Evolutionary conservation across 2,888 invertebrate species (phyloP), one percentile per base, ranked within the genome.

Genomic region (Drosophila paranaensis): DNA sequence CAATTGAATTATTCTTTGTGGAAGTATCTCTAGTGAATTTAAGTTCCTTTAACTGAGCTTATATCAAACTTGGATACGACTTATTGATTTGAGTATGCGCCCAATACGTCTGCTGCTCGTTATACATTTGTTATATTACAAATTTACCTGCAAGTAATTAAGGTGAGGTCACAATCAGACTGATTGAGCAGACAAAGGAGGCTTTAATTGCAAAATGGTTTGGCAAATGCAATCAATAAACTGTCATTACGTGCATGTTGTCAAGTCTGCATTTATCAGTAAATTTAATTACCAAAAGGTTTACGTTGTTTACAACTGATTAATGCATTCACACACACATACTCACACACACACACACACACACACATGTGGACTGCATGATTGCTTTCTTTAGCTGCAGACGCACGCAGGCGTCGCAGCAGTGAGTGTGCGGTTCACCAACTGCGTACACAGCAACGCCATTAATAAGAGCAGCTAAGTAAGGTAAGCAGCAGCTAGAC

Each of bases 281-380:
- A 63, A 66, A 79, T 80, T 82, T 71, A 80, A 77, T 71, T 61
- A 69, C 66, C 60, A 76, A 87, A 79, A 71, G 66, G 70, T 9
- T 72, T 77, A 54, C 70, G 45, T 54, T 74, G 69, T 65, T 74
- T 73, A 66, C 71, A 74, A 60, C 76, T 82, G 71, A 82, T 79
- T 82, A 76, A 73, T 77, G 60, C 45, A 57, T 55, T 56, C 60
- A 45, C 61, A 46, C 33, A 40, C 40, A 35, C 14, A 16, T 25
- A 39, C 33, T 33, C 30, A 6, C n/a, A n/a, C 20, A 20, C 20
- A 20, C 20, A 2, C 20, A 20, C 30, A 30, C 45, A 45, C 13
- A 35, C 39, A 60, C 1, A 5, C 20, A 27, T 27, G 27, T 6
- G 25, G 14, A 50, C 16, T 33, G 35, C 45, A n/a, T 35, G n/a